Evolutionary conservation across 2,797 vertebrate species (phyloP), one percentile per base, ranked within the genome.

Genomic region (Hyperoplus lanceolatus): DNA sequence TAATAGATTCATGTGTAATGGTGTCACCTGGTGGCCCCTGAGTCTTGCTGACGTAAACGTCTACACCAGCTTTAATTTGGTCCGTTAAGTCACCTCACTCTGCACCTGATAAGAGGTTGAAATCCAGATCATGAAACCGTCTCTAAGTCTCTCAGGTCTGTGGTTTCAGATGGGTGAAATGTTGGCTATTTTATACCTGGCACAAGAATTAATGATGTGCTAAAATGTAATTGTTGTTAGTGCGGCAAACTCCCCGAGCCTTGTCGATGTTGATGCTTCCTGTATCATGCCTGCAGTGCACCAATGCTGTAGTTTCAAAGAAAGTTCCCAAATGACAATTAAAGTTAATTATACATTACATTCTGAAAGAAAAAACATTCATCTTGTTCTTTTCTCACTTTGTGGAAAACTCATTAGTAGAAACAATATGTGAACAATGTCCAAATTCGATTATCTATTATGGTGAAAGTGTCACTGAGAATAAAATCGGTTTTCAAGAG

Each of bases 1-100:
- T 82, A 84, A 75, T 61, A 57, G 39, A 73, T 84, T 69, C 13
- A 42, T 36, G 70, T 67, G 73, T 86, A 66, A 60, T 29, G 77
- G 79, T 58, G 36, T 73, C 70, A 21, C 70, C 80, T 65, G 49
- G 59, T 48, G 61, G 58, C 13, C 55, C 13, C 70, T n/a, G 45
- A 79, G 15, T 63, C 60, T 21, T 9, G 74, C 49, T 77, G 79
- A 85, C 11, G 61, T 73, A 75, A 75, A 60, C 10, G 3, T 50
- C 42, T 10, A 16, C 62, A 3, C 38, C 4, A 41, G 42, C 51
- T 83, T 67, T n/a, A 57, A 42, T 61, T 57, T 59, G 64, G 36
- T 51, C 60, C 1, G 2, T 54, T 29, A 16, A 59, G 14, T 39
- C 70, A 39, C 57, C 58, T 62, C n/a, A 1, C 43, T 41, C 62